Evolutionary conservation across 1,140 invertebrate species (phyloP).

Genomic region (Globodera ellingtonae): DNA sequence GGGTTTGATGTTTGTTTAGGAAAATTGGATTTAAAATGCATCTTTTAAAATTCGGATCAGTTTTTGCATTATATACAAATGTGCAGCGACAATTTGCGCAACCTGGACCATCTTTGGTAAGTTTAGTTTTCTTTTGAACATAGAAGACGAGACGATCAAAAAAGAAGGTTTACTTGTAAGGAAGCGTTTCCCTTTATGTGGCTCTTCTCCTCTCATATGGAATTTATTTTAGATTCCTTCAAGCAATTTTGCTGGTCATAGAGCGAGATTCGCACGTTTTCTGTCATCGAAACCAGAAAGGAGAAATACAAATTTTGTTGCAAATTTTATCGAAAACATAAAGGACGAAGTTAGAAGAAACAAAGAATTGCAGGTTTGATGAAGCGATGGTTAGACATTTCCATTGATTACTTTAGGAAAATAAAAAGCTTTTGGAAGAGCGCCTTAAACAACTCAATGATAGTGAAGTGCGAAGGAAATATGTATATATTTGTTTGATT

Average conservation of each 20-base stretch:
- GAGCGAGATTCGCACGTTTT: not conserved
- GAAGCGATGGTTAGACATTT: slow-evolving; percentile 1
- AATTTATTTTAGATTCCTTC: not conserved
- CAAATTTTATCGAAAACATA: slow-evolving; percentile 87
- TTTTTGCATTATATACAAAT: not conserved
- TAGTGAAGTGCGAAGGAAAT: slow-evolving; percentile 81
- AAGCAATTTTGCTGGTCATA: not conserved
- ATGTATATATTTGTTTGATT: slow-evolving; percentile 63
- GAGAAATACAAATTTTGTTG: slow-evolving; percentile 73
- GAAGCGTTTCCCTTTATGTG: no score
- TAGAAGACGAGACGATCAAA: no score
- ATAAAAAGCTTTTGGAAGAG: slow-evolving; percentile 89
- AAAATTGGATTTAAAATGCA: not conserved
- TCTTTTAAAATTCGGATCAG: not conserved
- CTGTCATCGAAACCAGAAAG: not conserved
- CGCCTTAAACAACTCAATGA: slow-evolving; percentile 97
- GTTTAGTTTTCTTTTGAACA: no score
- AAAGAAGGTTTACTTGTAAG: no score
- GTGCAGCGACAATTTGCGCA: not conserved
- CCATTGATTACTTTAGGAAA: slow-evolving; percentile 72
- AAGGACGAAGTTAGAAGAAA: slow-evolving; percentile 90
- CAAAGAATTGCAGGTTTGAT: slow-evolving; percentile 87
- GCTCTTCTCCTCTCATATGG: no score
- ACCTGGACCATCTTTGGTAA: no score
- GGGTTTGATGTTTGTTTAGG: no score